These are phyloP conservation scores for Dendrocopos noguchii DNA, from an alignment of 2,113 vertebrate genomes.

Conservation along the genomic window DNA sequence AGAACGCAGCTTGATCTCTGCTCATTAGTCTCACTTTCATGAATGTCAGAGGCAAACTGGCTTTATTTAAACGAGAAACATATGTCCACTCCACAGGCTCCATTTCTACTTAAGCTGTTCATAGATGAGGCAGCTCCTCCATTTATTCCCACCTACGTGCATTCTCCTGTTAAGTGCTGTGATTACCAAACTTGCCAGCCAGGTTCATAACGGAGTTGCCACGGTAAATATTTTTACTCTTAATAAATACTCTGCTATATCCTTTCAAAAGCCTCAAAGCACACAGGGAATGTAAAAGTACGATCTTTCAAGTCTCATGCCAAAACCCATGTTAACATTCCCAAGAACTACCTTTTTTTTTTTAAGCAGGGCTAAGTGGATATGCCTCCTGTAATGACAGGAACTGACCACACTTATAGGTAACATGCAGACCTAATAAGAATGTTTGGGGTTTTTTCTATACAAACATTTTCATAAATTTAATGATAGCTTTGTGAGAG, in stretches of 20 bases:
- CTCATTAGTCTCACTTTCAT: conserved; percentile 22
- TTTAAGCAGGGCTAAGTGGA: background rate
- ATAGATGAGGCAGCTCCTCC: background rate
- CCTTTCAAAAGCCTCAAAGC: background rate
- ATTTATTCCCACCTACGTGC: background rate
- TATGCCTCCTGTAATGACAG: background rate
- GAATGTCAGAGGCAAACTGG: background rate
- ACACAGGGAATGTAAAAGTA: background rate
- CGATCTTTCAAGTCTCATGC: background rate
- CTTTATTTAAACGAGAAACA: conserved; percentile 25
- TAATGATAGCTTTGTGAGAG: background rate
- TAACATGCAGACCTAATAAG: background rate
- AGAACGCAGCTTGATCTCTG: background rate
- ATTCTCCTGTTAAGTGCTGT: conserved; percentile 3
- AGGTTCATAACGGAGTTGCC: background rate
- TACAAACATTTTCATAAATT: background rate
- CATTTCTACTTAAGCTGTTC: background rate
- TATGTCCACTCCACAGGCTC: conserved; percentile 26
- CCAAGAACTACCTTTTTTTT: background rate
- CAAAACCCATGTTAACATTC: background rate
- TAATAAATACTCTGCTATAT: background rate
- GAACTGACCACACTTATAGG: background rate
- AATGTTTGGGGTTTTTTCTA: background rate
- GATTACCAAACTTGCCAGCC: background rate
- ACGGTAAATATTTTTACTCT: conserved; percentile 21